Base-by-base conservation (phyloP, 2,113 vertebrate genomes). In the Paratilapia polleni region DNA sequence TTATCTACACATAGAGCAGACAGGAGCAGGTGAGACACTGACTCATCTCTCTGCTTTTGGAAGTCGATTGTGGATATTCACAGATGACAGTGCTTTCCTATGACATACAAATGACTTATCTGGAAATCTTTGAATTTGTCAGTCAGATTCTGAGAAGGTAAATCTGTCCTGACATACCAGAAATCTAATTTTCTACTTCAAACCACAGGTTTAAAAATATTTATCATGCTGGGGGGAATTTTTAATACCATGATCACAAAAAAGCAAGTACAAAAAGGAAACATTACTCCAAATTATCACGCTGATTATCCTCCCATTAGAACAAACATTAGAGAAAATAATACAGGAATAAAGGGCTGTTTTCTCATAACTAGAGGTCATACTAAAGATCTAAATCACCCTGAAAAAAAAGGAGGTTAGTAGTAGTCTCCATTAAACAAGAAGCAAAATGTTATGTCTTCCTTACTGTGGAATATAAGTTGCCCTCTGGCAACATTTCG, bases 401-500 rank as follows among this genome's bases (percentile, higher is more conserved):
- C 64, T 49, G 64, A 0, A 49, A 49, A 28, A 76, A 62, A 70
- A 56, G 49, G 26, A 2, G 2, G 34, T 43, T 34, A 54, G 60
- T 28, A 76, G 11, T 15, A 14, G 43, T 57, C 3, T 76, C 11
- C 1, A 31, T 47, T 70, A 62, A 31, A 68, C 1, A 80, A 15
- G 8, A 73, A 83, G 58, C 1, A 78, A 43, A 80, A 77, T 43
- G 38, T 14, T 22, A 28, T 17, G 43, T 5, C 57, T 10, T 36
- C 73, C 90, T 86, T 93, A 98, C 97, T 97, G 43, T 97, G 96
- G 92, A 97, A 97, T 77, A 97, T 52, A 47, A 98, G 95, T 82
- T 96, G 97, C 74, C 97, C 97, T 94, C 93, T 96, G 68, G 96
- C 97, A 80, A 92, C 79, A 79, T 96, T 97, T 86, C 59, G 93